These are phyloP conservation scores for Sebastes diaconus DNA, from an alignment of 2,797 vertebrate genomes.

Conservation along the genomic window DNA sequence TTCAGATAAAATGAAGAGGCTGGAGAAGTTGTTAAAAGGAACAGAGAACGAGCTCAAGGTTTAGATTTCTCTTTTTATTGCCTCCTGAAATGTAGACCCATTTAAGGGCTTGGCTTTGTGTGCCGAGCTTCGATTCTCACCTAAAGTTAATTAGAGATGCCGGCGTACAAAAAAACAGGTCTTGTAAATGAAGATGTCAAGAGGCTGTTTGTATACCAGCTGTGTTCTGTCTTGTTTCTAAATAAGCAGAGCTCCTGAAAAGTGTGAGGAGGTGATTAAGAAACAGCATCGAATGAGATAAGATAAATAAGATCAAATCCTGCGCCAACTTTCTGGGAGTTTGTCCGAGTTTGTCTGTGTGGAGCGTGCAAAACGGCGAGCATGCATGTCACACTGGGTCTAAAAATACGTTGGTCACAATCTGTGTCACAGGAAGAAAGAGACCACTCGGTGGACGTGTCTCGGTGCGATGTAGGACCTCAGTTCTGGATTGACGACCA, in stretches of 20 bases:
- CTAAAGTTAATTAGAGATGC: neutral
- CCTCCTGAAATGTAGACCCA: neutral
- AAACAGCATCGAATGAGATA: neutral
- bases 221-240: neutral
- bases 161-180: neutral
- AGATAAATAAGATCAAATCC: neutral
- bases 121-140: neutral
- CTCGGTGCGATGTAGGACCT: no score
- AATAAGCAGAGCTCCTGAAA: neutral
- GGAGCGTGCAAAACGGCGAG: no score
- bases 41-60: neutral
- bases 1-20: neutral
- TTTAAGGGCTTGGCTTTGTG: neutral
- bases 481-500: no score
- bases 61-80: neutral
- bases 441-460: no score
- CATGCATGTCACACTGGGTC: no score
- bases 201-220: neutral
- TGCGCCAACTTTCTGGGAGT: neutral
- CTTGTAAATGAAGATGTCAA: neutral
- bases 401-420: no score
- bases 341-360: no score
- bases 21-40: neutral
- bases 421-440: no score
- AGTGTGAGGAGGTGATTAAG: neutral